Base-by-base conservation (phyloP, 37 sponge, comb jelly and placozoan species). In the Geodia barretti region DNA sequence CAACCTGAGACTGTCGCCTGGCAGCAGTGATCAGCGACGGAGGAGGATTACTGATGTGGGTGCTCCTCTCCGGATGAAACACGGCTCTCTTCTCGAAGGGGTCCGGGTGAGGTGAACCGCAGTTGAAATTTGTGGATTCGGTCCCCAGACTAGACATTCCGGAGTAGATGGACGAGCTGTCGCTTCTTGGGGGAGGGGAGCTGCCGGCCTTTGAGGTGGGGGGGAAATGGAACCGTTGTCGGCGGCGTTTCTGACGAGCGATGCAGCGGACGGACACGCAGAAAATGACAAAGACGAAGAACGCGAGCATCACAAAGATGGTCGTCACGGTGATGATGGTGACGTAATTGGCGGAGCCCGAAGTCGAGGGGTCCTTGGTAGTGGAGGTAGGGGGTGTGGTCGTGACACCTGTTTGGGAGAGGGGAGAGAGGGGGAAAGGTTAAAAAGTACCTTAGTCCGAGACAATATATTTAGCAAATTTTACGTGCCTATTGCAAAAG, bases 21-120 rank as follows among this genome's bases (percentile, higher is more conserved):
- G n/a, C n/a, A n/a, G n/a, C 28, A 4, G 80, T 79, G 31, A 62
- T 72, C 1, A 62, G 82, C 0, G 82, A 81, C 2, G 82, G 82
- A 24, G 82, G 82, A 61, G 82, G 82, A 41, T 69, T 37, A 41
- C 42, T 72, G 1, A 36, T 31, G 11, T 72, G 37, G 2, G 72
- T 72, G 23, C 37, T n/a, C 42, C 31, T 11, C 37, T 31, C 42
- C 41, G 62, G 64, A 64, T 63, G 20, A 20, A 40, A 24, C 2
- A 14, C 21, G 2, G 11, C 5, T 5, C 26, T 11, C 7, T 11
- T 68, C 25, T 14, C 9, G 31, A 4, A 66, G 17, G 68, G 32
- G 30, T 32, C 35, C 1, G 47, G 54, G 32, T 32, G 39, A 1
- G 68, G 82, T 11, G 82, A 81, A 21, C 72, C 70, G 68, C 68